phyloP scores from a whole-genome alignment of 2,797 vertebrate species.

The Hybognathus amarus region DNA sequence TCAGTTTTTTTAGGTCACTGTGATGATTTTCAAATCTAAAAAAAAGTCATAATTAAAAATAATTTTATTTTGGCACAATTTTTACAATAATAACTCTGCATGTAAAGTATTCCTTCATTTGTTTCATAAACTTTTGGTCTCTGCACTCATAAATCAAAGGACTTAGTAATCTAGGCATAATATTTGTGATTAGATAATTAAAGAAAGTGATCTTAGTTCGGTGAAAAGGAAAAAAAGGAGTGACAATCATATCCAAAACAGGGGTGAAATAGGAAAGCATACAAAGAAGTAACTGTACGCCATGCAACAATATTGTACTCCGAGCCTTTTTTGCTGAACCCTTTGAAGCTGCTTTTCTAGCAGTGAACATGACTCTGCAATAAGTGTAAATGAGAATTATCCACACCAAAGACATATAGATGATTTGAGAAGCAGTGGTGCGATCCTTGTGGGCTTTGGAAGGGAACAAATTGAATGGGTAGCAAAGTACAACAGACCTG shows the following conservation, averaged over 20 bases:
- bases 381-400: slow-evolving; percentile 25
- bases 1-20: background rate
- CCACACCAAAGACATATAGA: slow-evolving; percentile 65
- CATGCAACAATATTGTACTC: slow-evolving; percentile 69
- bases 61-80: slow-evolving; percentile 3
- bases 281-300: slow-evolving; percentile 65
- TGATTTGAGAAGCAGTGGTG: slow-evolving; percentile 49
- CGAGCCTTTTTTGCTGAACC: slow-evolving; percentile 41
- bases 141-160: slow-evolving; percentile 68
- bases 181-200: slow-evolving; percentile 36
- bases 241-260: background rate
- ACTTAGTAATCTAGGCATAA: slow-evolving; percentile 68
- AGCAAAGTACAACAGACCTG: slow-evolving; percentile 50
- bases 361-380: slow-evolving; percentile 12
- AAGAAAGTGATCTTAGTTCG: slow-evolving; percentile 20
- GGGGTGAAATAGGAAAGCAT: slow-evolving; percentile 53
- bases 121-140: slow-evolving; percentile 63
- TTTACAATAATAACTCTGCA: slow-evolving; percentile 25
- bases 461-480: slow-evolving; percentile 46
- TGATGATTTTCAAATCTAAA: background rate
- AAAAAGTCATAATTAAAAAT: background rate
- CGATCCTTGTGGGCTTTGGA: slow-evolving; percentile 57
- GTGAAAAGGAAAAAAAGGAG: slow-evolving; percentile 7
- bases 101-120: slow-evolving; percentile 52
- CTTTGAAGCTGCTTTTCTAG: background rate